Evolutionary conservation across 2,797 vertebrate species (phyloP).

Genomic region (Selene dorsalis): DNA sequence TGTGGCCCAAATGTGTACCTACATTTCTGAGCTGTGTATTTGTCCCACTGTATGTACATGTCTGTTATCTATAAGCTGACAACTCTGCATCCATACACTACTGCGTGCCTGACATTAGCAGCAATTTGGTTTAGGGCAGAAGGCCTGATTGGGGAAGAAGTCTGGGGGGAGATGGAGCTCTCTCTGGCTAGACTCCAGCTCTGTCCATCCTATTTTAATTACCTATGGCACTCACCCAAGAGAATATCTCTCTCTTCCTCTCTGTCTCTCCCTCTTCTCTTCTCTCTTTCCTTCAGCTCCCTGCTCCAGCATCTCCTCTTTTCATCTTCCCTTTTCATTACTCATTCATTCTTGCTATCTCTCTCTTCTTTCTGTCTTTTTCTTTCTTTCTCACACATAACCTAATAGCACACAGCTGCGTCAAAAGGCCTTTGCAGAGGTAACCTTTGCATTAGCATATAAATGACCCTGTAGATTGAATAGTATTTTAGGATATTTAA

Average conservation of each 20-base stretch:
- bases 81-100: conserved; percentile 58
- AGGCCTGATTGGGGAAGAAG: conserved; percentile 75
- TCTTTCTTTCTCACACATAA: conserved; percentile 31
- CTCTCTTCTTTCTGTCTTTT: not conserved
- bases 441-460: conserved; percentile 87
- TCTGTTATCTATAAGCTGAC: conserved; percentile 56
- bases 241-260: conserved; percentile 71
- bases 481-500: conserved; percentile 84
- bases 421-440: conserved; percentile 75
- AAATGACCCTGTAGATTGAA: conserved; percentile 85
- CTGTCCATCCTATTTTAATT: conserved; percentile 84
- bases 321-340: conserved; percentile 44
- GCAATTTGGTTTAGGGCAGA: conserved; percentile 69
- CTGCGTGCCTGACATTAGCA: conserved; percentile 62
- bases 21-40: conserved; percentile 33
- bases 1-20: conserved; percentile 21
- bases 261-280: conserved; percentile 51
- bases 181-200: conserved; percentile 78
- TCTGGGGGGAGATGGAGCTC: conserved; percentile 74
- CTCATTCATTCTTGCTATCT: conserved; percentile 39
- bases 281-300: conserved; percentile 54
- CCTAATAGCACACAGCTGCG: conserved; percentile 60
- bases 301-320: conserved; percentile 44
- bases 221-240: conserved; percentile 77
- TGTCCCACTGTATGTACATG: conserved; percentile 9